These are phyloP conservation scores for Ellobium chinense DNA, from an alignment of 2,888 invertebrate genomes.

Conservation along the genomic window DNA sequence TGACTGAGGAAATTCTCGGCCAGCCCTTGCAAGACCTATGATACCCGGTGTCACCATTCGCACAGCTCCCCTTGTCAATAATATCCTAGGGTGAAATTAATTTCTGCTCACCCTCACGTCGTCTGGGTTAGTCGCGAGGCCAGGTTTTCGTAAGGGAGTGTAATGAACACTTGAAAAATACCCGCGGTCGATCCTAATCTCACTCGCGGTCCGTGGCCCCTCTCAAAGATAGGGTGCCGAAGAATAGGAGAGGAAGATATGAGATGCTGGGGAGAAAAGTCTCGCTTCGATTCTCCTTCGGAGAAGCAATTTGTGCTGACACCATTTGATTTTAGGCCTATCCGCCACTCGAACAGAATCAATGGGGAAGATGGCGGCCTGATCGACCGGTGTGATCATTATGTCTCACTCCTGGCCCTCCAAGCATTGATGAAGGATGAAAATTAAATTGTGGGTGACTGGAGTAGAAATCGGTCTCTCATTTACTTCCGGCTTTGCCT, in stretches of 20 bases:
- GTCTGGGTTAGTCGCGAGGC: not conserved
- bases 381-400: not conserved
- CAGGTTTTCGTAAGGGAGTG: not conserved
- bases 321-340: not conserved
- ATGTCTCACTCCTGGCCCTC: too few species aligned
- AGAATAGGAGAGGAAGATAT: too few species aligned
- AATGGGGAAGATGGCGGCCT: not conserved
- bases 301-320: not conserved
- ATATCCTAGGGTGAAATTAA: conserved; percentile 20
- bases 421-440: not conserved
- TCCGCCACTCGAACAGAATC: not conserved
- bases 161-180: not conserved
- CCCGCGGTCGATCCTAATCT: not conserved
- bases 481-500: too few species aligned
- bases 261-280: not conserved
- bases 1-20: not conserved
- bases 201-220: not conserved
- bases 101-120: not conserved
- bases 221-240: too few species aligned
- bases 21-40: not conserved
- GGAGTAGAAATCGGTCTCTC: too few species aligned
- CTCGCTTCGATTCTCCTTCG: not conserved
- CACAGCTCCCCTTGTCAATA: not conserved
- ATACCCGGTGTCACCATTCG: not conserved
- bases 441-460: not conserved